phyloP scores from a whole-genome alignment of 2,113 vertebrate species.

The Notiomystis cincta region DNA sequence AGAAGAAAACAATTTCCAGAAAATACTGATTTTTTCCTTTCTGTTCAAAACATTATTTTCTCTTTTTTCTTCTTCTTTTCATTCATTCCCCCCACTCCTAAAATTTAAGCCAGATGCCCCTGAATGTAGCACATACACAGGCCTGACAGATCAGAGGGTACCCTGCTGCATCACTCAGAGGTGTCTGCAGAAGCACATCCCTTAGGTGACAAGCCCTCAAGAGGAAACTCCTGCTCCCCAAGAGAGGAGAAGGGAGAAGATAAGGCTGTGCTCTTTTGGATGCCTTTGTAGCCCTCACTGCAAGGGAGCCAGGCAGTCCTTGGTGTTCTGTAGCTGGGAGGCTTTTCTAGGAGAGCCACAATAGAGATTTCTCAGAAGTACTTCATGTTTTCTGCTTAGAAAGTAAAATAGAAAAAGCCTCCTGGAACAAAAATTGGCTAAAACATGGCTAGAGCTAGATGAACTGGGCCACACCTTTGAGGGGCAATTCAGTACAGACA shows the following conservation, averaged over 20 bases:
- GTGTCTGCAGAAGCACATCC: background rate
- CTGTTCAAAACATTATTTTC: background rate
- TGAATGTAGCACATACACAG: fast-evolving
- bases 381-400: background rate
- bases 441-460: fast-evolving
- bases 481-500: background rate
- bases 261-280: background rate
- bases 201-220: background rate
- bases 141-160: background rate
- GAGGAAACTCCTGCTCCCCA: background rate
- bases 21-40: background rate
- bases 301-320: background rate
- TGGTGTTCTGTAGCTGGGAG: background rate
- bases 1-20: background rate
- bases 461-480: background rate
- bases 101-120: background rate
- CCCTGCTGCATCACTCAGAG: background rate
- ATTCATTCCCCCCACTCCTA: fast-evolving
- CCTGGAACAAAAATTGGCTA: background rate
- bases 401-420: background rate
- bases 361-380: background rate
- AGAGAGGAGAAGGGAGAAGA: background rate
- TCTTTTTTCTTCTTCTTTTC: background rate
- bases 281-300: background rate
- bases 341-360: background rate